Conservation (phyloP, 1,140 invertebrate species). For the Lordiphosa clarofinis region DNA sequence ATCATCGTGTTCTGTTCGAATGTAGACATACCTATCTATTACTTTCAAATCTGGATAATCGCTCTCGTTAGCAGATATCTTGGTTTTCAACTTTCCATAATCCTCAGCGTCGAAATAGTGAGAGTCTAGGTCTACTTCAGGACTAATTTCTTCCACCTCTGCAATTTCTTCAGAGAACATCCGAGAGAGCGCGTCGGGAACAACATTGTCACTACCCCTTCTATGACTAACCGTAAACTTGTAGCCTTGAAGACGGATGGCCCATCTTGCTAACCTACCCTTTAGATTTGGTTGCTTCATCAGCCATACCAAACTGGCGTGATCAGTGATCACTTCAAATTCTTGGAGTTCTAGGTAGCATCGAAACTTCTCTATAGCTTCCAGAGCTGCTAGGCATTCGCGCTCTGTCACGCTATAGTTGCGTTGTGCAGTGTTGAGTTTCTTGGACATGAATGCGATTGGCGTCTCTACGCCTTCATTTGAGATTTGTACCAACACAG, state of each 20-base stretch:
- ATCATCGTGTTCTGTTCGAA: neutral
- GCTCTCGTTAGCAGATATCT: neutral
- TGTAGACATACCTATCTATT: neutral
- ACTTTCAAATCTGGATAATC: neutral
- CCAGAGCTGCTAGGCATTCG: conserved; percentile 9
- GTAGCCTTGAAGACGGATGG: conserved; percentile 1
- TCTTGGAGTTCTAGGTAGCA: conserved; percentile 17
- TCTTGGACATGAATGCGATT: conserved; percentile 3
- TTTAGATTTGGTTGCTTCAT: too few species aligned
- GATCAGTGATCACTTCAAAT: too few species aligned
- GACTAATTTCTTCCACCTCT: neutral
- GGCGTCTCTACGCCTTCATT: conserved; percentile 1
- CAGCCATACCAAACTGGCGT: too few species aligned
- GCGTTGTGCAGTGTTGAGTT: conserved; percentile 5
- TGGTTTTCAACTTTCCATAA: neutral
- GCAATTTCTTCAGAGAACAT: neutral
- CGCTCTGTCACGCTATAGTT: conserved; percentile 11
- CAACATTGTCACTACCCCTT: conserved; percentile 4
- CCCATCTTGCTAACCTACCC: conserved; percentile 14
- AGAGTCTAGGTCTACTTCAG: too few species aligned
- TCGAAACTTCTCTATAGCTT: conserved; percentile 14
- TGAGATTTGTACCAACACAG: neutral
- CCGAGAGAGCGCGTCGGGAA: conserved; percentile 8
- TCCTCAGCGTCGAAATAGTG: too few species aligned
- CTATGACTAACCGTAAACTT: conserved; percentile 8